Base-by-base conservation (phyloP, 2,888 invertebrate species). In the Drosophila fulvimacula region DNA sequence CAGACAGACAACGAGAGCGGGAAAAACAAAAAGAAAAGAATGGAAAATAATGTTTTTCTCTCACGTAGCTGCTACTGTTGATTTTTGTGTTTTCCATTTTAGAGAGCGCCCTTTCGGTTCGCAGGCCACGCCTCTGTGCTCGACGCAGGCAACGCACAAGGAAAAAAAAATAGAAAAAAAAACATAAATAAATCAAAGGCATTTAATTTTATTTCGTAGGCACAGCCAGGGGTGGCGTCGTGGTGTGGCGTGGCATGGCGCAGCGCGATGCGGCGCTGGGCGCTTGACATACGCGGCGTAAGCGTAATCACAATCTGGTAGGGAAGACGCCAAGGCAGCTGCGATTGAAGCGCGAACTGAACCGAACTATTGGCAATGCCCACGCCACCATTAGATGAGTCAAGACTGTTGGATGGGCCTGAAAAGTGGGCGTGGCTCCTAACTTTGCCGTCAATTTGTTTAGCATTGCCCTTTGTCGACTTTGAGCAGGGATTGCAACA, bases 141-240 rank as follows among this genome's bases (percentile, higher is more conserved):
- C 24, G 39, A 63, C 46, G 21, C 59, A 60, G 17, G 7, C 27
- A 27, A 27, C 27, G 46, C 30, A 49, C 79, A 62, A 39, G 79
- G 19, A 1, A 5, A 41, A 19, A 78, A 52, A 55, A 59, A 65
- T 59, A 74, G 68, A 49, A 32, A 46, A 10, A 34, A 19, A 34
- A 36, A 75, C 75, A 81, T 76, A 85, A 86, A 83, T 88, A 88
- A 83, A 86, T 83, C 83, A 88, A 88, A 78, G 84, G 65, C 87
- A 83, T 83, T 83, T 83, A 78, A 83, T 83, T 83, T 78, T 59
- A 75, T 86, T 86, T 83, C 56, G 64, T 59, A 64, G 76, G 65
- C 72, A 61, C 70, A 64, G 11, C 13, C 34, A 36, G 49, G 24
- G 21, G 30, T 64, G 46, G 42, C 42, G 42, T 42, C 69, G 17